Base-by-base conservation (phyloP, 2,113 vertebrate species). In the Pseudonaja textilis region DNA sequence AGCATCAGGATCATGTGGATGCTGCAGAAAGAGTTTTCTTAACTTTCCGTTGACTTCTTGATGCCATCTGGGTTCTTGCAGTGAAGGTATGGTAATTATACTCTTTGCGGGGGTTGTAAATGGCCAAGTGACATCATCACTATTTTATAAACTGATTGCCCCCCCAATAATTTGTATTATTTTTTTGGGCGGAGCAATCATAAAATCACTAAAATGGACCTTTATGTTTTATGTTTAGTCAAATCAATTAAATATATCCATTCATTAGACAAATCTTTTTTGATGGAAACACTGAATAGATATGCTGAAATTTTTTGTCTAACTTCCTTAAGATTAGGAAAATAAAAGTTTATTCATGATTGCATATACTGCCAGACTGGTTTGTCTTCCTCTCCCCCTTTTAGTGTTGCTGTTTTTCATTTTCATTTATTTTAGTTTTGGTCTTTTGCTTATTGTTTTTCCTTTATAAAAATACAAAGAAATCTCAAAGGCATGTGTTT, bases 111-210 rank as follows among this genome's bases (percentile, higher is more conserved):
- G 64, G 14, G 6, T 54, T 69, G 55, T 34, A 22, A 87, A 59
- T 34, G 88, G 56, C 4, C 91, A 87, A 90, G 9, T 90, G 59
- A 93, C 93, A 96, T 96, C 93, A 96, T 96, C 95, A 91, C 25
- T 29, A 90, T 50, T 88, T 88, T 45, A 3, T 87, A n/a, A 34
- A 34, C 14, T 34, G n/a, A 34, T 74, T 20, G 2, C 5, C 2
- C 1, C 14, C 92, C 39, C 91, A 50, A 92, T 74, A 69, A 69
- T 92, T 89, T 93, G 54, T 25, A 29, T 45, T 45, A 45, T 5
- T 45, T 45, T 45, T 45, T 45, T 5, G 45, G 45, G 45, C 45
- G 45, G 45, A 45, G 45, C 45, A 45, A 45, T 45, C 45, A 45
- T 45, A 45, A 45, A 45, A 5, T 74, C 64, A 74, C 5, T 34